Conservation (phyloP, 2,797 vertebrate species). For the Peromyscus aztecus region DNA sequence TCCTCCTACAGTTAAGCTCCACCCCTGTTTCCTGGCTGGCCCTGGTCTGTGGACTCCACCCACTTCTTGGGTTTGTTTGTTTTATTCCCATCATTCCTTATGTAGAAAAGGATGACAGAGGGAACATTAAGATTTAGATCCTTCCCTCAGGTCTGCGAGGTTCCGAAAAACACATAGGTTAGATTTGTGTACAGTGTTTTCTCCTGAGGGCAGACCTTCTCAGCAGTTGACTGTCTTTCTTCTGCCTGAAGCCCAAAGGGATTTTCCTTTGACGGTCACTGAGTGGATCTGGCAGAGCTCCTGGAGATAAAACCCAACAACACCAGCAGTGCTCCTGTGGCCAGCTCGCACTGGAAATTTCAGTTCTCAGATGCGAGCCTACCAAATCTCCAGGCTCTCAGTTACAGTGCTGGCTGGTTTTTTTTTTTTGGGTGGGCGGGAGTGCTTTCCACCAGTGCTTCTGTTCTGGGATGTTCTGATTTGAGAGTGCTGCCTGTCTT, state of each 20-base stretch:
- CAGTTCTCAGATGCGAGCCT: background rate
- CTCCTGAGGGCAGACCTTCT: background rate
- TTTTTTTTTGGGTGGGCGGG: background rate
- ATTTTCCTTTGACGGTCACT: constrained; percentile 5
- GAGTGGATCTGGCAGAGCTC: background rate
- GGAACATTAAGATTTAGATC: background rate
- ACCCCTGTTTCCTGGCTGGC: background rate
- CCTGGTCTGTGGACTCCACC: background rate
- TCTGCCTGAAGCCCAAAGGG: background rate
- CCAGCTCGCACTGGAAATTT: background rate
- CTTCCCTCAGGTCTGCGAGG: background rate
- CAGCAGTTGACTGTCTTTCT: background rate
- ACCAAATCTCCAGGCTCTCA: background rate
- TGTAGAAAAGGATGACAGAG: background rate
- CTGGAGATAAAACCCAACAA: background rate
- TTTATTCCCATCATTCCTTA: background rate
- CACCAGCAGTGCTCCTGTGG: background rate
- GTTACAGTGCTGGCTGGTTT: background rate
- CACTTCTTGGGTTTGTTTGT: background rate
- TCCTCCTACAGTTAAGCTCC: background rate
- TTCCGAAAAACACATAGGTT: background rate
- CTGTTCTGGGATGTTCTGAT: background rate
- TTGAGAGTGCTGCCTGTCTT: background rate
- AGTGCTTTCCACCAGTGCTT: background rate
- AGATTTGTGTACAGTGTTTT: background rate